Evolutionary conservation across 2,113 vertebrate genomes (phyloP).

Genomic region (Cyanoderma ruficeps): DNA sequence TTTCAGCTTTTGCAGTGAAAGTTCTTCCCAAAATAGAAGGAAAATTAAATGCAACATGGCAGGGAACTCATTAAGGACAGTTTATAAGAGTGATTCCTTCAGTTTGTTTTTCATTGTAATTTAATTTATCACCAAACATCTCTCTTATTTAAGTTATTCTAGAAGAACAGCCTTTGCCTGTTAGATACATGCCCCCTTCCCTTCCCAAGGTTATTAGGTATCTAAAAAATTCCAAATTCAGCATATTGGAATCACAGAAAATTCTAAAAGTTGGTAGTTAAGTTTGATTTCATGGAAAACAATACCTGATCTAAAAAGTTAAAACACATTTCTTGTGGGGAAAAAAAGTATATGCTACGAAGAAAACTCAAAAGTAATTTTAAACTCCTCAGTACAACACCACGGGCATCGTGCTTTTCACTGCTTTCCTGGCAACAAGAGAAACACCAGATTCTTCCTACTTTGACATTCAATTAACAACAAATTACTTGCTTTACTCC

Average conservation of each 20-base stretch:
- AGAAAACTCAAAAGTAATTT: background rate
- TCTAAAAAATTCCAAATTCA: background rate
- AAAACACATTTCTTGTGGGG: background rate
- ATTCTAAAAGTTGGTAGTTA: background rate
- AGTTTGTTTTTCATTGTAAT: background rate
- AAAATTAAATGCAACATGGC: background rate
- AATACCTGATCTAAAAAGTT: background rate
- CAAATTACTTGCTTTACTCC: background rate
- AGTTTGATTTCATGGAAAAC: background rate
- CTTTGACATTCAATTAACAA: background rate
- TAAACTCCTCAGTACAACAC: background rate
- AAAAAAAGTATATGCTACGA: background rate
- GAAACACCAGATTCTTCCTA: background rate
- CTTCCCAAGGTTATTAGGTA: background rate
- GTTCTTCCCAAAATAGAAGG: background rate
- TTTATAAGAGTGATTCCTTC: background rate
- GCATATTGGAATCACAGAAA: background rate
- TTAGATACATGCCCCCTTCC: fast-evolving
- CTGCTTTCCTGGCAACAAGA: background rate
- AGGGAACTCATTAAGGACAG: background rate
- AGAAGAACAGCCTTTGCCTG: background rate
- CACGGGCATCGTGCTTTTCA: fast-evolving
- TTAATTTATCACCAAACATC: background rate
- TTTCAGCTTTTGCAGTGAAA: background rate
- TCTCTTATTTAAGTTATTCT: background rate